phyloP scores from a whole-genome alignment of 2,888 invertebrate species.

The Orchestes rusci region DNA sequence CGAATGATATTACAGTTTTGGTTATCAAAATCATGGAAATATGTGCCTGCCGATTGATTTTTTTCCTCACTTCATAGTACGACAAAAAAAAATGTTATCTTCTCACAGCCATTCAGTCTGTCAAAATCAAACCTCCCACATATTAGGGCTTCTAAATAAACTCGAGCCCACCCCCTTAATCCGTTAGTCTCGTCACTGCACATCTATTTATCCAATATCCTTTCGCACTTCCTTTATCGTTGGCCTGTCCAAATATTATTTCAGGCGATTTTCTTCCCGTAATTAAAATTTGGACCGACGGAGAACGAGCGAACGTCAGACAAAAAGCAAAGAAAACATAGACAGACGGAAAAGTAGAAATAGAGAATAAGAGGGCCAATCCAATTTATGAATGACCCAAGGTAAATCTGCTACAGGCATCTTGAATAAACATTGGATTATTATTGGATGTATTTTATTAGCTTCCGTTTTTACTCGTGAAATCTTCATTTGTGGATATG shows the following conservation, averaged over 20 bases:
- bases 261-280: conserved; percentile 35
- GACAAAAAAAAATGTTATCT: no score
- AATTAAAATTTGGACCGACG: conserved; percentile 30
- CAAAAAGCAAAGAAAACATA: conserved; percentile 21
- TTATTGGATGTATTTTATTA: conserved; percentile 19
- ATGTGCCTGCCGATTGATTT: no score
- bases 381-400: conserved; percentile 20
- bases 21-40: no score
- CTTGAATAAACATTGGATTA: conserved; percentile 17
- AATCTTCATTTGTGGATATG: no score
- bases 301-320: conserved; percentile 13
- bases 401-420: conserved; percentile 13
- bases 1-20: no score
- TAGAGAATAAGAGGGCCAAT: conserved; percentile 17
- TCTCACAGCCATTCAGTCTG: no score
- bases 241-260: conserved; percentile 37
- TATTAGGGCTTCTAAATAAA: no score
- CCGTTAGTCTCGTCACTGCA: not conserved
- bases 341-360: conserved; percentile 12
- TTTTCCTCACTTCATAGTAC: no score
- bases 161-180: no score
- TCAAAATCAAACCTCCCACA: no score
- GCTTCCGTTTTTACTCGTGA: conserved; percentile 11
- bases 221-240: conserved; percentile 34
- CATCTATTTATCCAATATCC: conserved; percentile 24